phyloP scores from a whole-genome alignment of 64 coral and sea anemone genomes.

The Montipora sp. region DNA sequence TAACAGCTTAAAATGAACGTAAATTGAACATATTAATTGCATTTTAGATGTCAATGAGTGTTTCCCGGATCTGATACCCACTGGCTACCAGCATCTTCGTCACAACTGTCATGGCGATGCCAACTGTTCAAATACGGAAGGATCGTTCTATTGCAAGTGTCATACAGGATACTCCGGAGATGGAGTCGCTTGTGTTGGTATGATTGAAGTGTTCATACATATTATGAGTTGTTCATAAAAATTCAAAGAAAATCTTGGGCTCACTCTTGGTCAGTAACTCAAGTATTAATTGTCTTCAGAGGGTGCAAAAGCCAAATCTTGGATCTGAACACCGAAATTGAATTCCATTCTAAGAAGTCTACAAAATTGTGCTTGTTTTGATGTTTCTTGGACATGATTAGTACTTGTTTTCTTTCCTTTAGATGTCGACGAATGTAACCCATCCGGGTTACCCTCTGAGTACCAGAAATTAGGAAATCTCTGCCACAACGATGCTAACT shows the following conservation, averaged over 20 bases:
- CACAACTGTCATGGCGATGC: slow-evolving; percentile 77
- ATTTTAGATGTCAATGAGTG: slow-evolving; percentile 64
- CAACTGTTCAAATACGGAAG: slow-evolving; percentile 77
- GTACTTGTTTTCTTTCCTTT: not conserved
- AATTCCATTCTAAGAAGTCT: no score
- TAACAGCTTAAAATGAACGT: not conserved
- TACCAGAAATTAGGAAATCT: slow-evolving; percentile 40
- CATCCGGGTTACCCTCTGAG: slow-evolving; percentile 17
- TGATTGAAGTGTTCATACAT: not conserved
- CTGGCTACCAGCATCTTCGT: slow-evolving; percentile 46
- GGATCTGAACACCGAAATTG: no score
- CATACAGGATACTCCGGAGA: slow-evolving; percentile 82
- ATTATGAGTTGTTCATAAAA: no score
- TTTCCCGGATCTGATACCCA: slow-evolving; percentile 22
- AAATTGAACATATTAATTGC: not conserved
- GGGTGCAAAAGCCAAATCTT: no score
- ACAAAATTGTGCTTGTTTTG: no score
- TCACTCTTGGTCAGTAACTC: no score
- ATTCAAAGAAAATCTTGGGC: no score
- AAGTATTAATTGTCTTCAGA: no score
- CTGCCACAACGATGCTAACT: slow-evolving; percentile 54
- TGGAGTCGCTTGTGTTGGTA: slow-evolving; percentile 73
- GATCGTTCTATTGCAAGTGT: slow-evolving; percentile 88
- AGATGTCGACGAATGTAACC: slow-evolving; percentile 64
- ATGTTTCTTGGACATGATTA: not conserved